Evolutionary conservation across 2,797 vertebrate genomes (phyloP).

Genomic region (Chloroceryle inda): DNA sequence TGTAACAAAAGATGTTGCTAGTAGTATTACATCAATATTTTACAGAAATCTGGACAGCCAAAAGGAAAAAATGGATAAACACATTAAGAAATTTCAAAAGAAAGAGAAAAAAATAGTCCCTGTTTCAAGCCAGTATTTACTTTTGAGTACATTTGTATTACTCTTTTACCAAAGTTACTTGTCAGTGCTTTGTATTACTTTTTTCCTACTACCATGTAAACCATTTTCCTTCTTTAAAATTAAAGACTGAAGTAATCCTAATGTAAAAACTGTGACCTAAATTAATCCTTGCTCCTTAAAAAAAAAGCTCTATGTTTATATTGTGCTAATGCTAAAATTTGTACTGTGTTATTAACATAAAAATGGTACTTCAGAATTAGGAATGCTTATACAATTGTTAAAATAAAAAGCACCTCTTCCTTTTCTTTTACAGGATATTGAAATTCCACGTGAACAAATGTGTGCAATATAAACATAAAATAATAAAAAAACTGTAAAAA

Average conservation of each 20-base stretch:
- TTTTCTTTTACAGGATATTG: conserved; percentile 33
- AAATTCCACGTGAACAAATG: not conserved
- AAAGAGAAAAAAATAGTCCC: not conserved
- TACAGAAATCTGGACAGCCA: not conserved
- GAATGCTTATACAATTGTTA: not conserved
- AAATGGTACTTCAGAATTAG: conserved; percentile 1
- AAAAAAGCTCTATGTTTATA: not conserved
- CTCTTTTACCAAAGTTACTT: not conserved
- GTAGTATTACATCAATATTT: not conserved
- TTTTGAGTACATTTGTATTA: not conserved
- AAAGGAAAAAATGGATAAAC: not conserved
- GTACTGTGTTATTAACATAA: not conserved
- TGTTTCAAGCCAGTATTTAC: not conserved
- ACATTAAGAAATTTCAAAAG: not conserved
- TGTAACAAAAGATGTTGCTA: not conserved
- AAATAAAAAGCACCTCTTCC: not conserved
- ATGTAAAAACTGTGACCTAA: not conserved
- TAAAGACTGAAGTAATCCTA: not conserved
- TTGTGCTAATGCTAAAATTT: not conserved
- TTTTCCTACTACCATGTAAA: not conserved
- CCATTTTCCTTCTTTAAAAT: not conserved
- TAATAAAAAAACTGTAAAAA: not conserved
- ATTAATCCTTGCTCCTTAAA: not conserved
- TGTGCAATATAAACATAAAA: not conserved
- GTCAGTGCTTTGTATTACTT: not conserved